A percentile compares a stretch with the other conserved stretches of the same genome.
Evolutionary conservation across 2,113 vertebrate species (phyloP).

Genomic region (Neotragus pygmaeus): DNA sequence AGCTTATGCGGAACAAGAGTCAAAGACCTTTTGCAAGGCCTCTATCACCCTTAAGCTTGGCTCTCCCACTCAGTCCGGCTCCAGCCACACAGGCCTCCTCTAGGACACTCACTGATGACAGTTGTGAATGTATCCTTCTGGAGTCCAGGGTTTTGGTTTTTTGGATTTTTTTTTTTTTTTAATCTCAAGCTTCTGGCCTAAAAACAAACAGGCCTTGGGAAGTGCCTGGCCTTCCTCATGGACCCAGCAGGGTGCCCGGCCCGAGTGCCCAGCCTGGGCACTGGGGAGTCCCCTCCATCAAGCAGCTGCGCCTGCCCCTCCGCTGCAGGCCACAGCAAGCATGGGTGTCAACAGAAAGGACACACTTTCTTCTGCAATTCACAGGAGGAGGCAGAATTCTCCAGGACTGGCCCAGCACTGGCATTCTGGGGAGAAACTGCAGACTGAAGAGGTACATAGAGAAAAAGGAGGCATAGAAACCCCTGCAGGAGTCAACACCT

Average conservation of each 20-base stretch:
- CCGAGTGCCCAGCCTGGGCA: neutral
- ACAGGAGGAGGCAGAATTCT: constrained; percentile 63
- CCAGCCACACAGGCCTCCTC: neutral
- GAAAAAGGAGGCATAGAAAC: neutral
- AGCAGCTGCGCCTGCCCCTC: neutral
- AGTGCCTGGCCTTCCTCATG: neutral
- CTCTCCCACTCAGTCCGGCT: rapidly evolving
- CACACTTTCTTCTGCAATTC: constrained; percentile 63
- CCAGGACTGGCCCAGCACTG: constrained; percentile 63
- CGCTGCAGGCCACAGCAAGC: constrained; percentile 41
- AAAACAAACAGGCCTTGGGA: neutral
- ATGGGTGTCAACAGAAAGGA: neutral
- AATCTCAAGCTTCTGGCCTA: neutral
- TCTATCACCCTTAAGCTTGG: neutral
- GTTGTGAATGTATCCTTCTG: neutral
- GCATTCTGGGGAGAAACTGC: constrained; percentile 48
- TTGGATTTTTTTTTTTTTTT: neutral
- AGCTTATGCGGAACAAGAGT: neutral
- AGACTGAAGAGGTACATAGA: constrained; percentile 4
- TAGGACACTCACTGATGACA: neutral
- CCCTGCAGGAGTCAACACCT: neutral
- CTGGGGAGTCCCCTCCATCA: rapidly evolving
- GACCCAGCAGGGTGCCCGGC: neutral
- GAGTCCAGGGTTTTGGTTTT: neutral
- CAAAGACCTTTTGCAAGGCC: neutral